Conservation (phyloP, 2,888 invertebrate genomes). For the Cordilura impudica region DNA sequence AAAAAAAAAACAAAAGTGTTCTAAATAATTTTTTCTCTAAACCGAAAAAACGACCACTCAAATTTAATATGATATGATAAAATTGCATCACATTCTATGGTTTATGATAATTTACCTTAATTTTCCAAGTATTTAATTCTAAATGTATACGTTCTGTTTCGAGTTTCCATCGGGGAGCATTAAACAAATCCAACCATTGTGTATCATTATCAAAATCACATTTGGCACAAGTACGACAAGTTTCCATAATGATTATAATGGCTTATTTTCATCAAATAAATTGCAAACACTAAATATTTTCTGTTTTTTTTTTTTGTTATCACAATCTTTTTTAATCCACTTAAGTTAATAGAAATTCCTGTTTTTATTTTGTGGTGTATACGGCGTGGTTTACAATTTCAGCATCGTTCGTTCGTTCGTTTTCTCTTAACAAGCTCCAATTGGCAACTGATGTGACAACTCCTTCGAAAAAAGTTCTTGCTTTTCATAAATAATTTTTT, state of each 20-base stretch:
- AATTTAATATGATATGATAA: no score
- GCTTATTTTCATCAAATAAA: neutral
- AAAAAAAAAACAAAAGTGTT: no score
- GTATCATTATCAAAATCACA: constrained; percentile 73
- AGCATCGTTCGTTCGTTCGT: constrained; percentile 34
- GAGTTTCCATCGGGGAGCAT: constrained; percentile 69
- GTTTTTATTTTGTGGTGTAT: constrained; percentile 13
- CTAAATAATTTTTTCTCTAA: no score
- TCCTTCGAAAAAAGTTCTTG: constrained; percentile 40
- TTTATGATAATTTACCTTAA: constrained; percentile 71
- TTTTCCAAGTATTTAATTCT: constrained; percentile 72
- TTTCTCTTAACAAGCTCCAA: constrained; percentile 46
- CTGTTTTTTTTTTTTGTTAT: neutral
- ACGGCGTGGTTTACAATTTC: constrained; percentile 2
- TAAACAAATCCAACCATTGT: constrained; percentile 73
- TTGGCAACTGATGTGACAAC: constrained; percentile 60
- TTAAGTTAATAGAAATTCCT: neutral
- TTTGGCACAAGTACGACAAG: constrained; percentile 74
- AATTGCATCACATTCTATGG: no score
- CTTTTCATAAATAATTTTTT: constrained; percentile 9
- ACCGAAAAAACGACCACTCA: no score
- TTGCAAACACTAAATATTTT: neutral
- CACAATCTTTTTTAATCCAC: neutral
- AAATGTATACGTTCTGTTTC: constrained; percentile 72
- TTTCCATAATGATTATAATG: constrained; percentile 68